Percentiles rank a stretch among this genome's conserved stretches.
Conservation (phyloP, 2,113 vertebrate species). For the Corythoichthys intestinalis region DNA sequence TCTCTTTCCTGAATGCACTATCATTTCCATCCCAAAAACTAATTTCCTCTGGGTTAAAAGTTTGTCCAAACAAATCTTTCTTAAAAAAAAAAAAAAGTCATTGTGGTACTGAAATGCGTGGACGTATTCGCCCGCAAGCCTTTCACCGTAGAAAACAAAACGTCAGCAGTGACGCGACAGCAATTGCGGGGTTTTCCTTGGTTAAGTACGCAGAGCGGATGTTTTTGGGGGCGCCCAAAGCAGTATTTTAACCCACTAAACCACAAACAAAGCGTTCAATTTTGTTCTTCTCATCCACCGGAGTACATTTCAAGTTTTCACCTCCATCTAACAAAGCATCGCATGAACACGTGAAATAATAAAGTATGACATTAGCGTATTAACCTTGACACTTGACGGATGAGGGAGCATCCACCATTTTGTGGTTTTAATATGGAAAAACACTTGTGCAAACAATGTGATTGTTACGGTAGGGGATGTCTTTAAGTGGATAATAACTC, state of each 20-base stretch:
- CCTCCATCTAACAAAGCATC: background rate
- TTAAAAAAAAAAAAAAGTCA: background rate
- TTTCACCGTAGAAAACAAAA: conserved; percentile 22
- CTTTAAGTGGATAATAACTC: background rate
- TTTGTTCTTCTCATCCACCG: conserved; percentile 2
- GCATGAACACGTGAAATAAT: background rate
- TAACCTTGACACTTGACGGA: background rate
- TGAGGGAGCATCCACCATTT: background rate
- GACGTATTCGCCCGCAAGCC: conserved; percentile 30
- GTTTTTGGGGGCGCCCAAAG: conserved; percentile 34
- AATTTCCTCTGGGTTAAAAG: background rate
- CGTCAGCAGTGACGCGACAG: conserved; percentile 26
- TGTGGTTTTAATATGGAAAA: conserved; percentile 23
- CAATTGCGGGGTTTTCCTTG: conserved; percentile 63
- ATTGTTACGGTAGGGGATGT: conserved; percentile 7
- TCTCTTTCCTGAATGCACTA: background rate
- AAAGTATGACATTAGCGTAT: background rate
- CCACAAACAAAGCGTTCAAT: conserved; percentile 16
- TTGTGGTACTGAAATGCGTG: conserved; percentile 32
- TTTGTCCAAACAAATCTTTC: background rate
- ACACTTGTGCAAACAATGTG: conserved; percentile 8
- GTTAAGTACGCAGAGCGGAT: conserved; percentile 32
- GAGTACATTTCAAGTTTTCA: background rate
- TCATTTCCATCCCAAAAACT: background rate
- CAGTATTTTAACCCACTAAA: conserved; percentile 15